Evolutionary conservation across 2,113 vertebrate genomes (phyloP), one percentile per base, ranked within the genome.

Genomic region (Naja naja): DNA sequence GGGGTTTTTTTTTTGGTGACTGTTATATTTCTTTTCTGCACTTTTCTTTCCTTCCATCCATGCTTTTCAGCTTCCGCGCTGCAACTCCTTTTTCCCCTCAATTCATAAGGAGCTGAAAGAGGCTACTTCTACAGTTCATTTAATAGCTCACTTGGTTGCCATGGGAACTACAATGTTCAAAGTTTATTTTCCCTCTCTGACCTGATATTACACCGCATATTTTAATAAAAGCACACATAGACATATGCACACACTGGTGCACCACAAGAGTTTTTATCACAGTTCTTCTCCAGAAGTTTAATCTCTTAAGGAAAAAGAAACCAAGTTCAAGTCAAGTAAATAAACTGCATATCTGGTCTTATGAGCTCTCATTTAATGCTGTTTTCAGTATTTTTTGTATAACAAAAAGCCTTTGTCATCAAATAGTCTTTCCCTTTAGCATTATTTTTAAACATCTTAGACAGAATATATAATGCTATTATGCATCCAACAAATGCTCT

Each of bases 111-210:
- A 14, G 86, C 81, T 95, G 85, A 96, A 94, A 23, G 95, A 97
- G 94, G 92, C 96, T 95, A 94, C 95, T 96, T 96, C 96, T 93
- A 93, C 93, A 96, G 95, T 95, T 97, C 95, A 95, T 95, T 97
- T 96, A 94, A 94, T 94, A 96, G 94, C 96, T 96, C 95, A 94
- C 95, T 94, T 92, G 53, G 96, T 97, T 97, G 94, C 52, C 95
- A 96, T 95, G 94, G 96, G 93, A 97, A 97, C 97, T n/a, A 81
- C 94, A 93, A 96, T 96, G 94, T 96, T 95, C 92, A 97, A 97
- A 96, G 96, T 97, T 95, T 87, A 90, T 93, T 94, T 94, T 95
- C 94, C 94, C 94, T 93, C 56, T 52, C 47, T 10, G 1, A 1
- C 3, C 0, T 8, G 22, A 53, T 45, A 60, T 90, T 88, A 86